A percentile compares a stretch with the other conserved stretches of the same genome.
Conservation (phyloP, 2,113 vertebrate species). For the Pachyramphus minor region DNA sequence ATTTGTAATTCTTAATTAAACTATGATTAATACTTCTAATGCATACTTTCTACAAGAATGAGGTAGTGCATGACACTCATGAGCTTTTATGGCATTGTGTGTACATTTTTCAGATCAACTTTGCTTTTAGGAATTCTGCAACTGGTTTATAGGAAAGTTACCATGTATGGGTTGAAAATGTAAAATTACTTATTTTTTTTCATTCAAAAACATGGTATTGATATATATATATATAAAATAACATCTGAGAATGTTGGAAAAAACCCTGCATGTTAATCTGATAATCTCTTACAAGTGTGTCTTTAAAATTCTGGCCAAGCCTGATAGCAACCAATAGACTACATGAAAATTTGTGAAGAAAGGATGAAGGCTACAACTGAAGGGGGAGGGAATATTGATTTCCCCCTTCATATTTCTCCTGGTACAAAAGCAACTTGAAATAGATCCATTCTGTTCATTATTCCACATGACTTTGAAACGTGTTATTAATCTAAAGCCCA, state of each 20-base stretch:
- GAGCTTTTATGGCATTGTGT: neutral
- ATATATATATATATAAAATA: neutral
- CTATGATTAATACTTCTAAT: neutral
- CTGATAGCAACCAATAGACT: neutral
- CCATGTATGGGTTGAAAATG: neutral
- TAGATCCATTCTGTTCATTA: neutral
- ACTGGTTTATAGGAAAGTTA: neutral
- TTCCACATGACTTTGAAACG: constrained; percentile 1
- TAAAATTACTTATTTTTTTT: neutral
- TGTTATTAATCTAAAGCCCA: constrained; percentile 44
- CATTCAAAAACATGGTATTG: neutral
- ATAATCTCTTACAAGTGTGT: neutral
- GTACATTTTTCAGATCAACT: neutral
- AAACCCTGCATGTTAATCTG: neutral
- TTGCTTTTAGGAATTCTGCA: neutral
- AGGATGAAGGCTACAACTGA: constrained; percentile 16
- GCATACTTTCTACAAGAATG: neutral
- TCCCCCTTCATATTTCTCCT: neutral
- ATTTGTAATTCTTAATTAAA: neutral
- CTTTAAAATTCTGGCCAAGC: constrained; percentile 28
- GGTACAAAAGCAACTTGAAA: neutral
- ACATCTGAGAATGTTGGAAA: neutral
- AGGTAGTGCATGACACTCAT: neutral
- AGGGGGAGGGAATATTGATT: neutral
- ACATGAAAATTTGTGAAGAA: neutral